These are phyloP conservation scores for Melopsittacus undulatus DNA, from an alignment of 2,797 vertebrate genomes.

Conservation along the genomic window DNA sequence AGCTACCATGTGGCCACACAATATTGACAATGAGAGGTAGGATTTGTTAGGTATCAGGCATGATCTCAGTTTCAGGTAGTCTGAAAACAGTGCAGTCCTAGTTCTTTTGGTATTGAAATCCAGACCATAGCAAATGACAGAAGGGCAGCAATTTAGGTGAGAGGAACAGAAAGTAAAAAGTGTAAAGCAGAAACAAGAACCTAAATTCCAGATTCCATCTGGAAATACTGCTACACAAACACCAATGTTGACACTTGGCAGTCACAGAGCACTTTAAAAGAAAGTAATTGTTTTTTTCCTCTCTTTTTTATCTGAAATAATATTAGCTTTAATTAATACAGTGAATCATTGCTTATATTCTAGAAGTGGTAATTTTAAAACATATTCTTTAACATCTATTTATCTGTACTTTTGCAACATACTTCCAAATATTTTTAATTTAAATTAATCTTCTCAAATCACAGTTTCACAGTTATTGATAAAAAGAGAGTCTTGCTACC, in stretches of 20 bases:
- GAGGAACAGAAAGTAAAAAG: slow-evolving; percentile 18
- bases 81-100: slow-evolving; percentile 66
- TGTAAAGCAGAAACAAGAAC: background rate
- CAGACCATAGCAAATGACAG: slow-evolving; percentile 30
- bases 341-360: background rate
- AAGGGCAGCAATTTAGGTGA: slow-evolving; percentile 40
- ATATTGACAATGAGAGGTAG: slow-evolving; percentile 41
- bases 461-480: background rate
- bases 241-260: background rate
- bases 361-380: background rate
- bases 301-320: background rate
- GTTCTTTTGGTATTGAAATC: slow-evolving; percentile 49
- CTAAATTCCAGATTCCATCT: slow-evolving; percentile 18
- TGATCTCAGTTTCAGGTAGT: slow-evolving; percentile 69
- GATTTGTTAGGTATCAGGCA: slow-evolving; percentile 76
- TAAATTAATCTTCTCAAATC: background rate
- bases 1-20: slow-evolving; percentile 36
- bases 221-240: background rate
- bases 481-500: background rate
- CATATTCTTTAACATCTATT: background rate
- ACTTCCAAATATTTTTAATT: background rate
- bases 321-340: background rate
- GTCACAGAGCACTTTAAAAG: background rate
- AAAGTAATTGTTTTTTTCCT: background rate
- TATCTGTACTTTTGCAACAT: background rate